Evolutionary conservation across 37 sponge, comb jelly and placozoan genomes (phyloP), one percentile per base, ranked within the genome.

Genomic region (Ephydatia muelleri): DNA sequence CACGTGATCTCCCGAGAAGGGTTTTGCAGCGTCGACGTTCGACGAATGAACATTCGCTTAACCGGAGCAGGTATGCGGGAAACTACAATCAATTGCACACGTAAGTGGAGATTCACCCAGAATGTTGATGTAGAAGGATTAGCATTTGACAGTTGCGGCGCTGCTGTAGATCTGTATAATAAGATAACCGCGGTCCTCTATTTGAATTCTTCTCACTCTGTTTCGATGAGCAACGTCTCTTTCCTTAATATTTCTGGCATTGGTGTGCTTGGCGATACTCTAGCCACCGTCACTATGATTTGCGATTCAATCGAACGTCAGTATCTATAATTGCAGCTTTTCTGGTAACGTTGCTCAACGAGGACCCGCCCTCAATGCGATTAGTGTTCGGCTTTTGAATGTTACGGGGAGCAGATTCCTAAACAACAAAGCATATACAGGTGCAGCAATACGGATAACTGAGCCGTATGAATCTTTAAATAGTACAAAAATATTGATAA

Each of bases 291-390:
- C 14, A 43, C 8, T 4, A 43, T 43, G 47, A 57, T 21, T 19
- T 14, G 57, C 16, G 57, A 4, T 4, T 11, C 19, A 57, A 21
- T 57, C 57, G 1, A 57, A 14, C 57, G 16, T 86, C 30, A 2
- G 2, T 0, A 67, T 80, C 0, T 49, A 4, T 14, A 25, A 65
- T 33, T 69, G 67, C 3, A 70, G 34, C 27, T 88, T 88, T 49
- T 36, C 49, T 31, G 49, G 37, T 23, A 88, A 88, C 65, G 21
- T 28, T 0, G 88, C 88, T 5, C 0, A 33, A 0, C 8, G 16
- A 2, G 88, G 83, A 21, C 71, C 80, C 2, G 88, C 83, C 3
- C 22, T 82, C 8, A 78, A 77, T 57, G 76, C 35, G 36, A 38
- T 77, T 0, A 31, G 69, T 68, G 16, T 73, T 16, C 27, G 65